These are phyloP conservation scores for Cephus cinctus DNA, from an alignment of 1,140 invertebrate species.

Conservation along the genomic window DNA sequence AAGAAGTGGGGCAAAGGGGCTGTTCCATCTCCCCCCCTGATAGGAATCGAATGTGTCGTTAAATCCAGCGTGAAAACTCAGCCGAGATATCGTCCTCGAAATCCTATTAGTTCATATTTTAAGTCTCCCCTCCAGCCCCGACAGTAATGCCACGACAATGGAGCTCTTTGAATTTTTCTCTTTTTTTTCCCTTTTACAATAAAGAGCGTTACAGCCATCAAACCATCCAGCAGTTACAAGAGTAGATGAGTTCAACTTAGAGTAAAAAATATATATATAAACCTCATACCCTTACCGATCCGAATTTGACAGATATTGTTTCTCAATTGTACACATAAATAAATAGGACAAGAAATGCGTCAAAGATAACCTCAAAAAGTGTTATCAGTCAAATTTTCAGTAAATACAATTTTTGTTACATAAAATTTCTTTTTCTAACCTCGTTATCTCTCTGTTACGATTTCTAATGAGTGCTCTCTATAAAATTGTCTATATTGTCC, in stretches of 20 bases:
- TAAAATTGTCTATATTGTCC: neutral
- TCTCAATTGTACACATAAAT: too few relatives aligned
- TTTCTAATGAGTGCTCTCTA: too few relatives aligned
- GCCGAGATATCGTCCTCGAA: slow-evolving; percentile 13
- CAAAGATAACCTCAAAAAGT: too few relatives aligned
- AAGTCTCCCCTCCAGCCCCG: slow-evolving; percentile 3
- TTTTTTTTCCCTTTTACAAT: too few relatives aligned
- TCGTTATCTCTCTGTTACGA: too few relatives aligned
- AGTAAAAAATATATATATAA: neutral
- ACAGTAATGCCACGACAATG: slow-evolving; percentile 15
- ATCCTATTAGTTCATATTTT: slow-evolving; percentile 30
- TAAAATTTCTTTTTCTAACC: too few relatives aligned
- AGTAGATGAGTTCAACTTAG: neutral
- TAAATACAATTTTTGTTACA: neutral
- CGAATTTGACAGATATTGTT: neutral
- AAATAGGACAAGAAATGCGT: too few relatives aligned
- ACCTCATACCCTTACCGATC: slow-evolving; percentile 21
- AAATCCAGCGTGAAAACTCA: slow-evolving; percentile 35
- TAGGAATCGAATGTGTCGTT: slow-evolving; percentile 26
- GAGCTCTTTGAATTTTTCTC: too few relatives aligned
- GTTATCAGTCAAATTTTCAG: neutral
- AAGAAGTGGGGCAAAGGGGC: too few relatives aligned
- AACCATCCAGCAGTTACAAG: too few relatives aligned
- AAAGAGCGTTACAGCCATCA: neutral
- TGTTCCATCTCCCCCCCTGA: slow-evolving; percentile 14